A percentile compares a stretch with the other conserved stretches of the same genome.
These are phyloP conservation scores for Cetoscarus ocellatus DNA, from an alignment of 2,797 vertebrate species.

Conservation along the genomic window DNA sequence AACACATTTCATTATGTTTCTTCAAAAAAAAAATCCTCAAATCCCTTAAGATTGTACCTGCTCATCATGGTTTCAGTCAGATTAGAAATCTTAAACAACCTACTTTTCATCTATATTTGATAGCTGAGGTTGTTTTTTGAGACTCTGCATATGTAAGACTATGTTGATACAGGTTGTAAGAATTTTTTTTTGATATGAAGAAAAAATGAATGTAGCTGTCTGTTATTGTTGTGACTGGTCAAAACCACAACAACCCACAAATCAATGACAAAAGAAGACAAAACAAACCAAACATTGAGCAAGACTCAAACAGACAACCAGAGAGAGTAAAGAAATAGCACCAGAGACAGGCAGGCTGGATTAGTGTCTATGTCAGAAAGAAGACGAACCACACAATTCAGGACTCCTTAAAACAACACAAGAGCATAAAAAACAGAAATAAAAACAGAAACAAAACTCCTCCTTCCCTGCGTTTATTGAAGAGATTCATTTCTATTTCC, in stretches of 20 bases:
- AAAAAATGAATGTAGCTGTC: constrained; percentile 29
- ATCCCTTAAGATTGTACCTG: too few relatives aligned
- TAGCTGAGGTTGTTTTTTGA: too few relatives aligned
- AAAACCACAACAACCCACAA: constrained; percentile 46
- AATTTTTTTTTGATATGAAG: background rate
- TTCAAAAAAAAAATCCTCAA: too few relatives aligned
- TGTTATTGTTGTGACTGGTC: constrained; percentile 37
- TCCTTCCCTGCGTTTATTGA: background rate
- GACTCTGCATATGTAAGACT: background rate
- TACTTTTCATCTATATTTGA: too few relatives aligned
- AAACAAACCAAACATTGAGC: constrained; percentile 9
- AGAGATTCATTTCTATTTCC: background rate
- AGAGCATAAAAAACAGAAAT: background rate
- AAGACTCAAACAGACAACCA: constrained; percentile 7
- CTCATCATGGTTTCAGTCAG: too few relatives aligned
- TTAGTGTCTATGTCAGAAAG: constrained; percentile 35
- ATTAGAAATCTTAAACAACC: too few relatives aligned
- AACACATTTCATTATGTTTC: too few relatives aligned
- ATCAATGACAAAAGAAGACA: constrained; percentile 32
- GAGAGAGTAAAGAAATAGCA: constrained; percentile 7
- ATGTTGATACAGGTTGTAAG: background rate
- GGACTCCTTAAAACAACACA: background rate
- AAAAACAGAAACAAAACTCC: background rate
- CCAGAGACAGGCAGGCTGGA: constrained; percentile 3
- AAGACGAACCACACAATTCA: constrained; percentile 11